Evolutionary conservation across 2,888 invertebrate species (phyloP), one percentile per base, ranked within the genome.

Genomic region (Trissolcus japonicus): DNA sequence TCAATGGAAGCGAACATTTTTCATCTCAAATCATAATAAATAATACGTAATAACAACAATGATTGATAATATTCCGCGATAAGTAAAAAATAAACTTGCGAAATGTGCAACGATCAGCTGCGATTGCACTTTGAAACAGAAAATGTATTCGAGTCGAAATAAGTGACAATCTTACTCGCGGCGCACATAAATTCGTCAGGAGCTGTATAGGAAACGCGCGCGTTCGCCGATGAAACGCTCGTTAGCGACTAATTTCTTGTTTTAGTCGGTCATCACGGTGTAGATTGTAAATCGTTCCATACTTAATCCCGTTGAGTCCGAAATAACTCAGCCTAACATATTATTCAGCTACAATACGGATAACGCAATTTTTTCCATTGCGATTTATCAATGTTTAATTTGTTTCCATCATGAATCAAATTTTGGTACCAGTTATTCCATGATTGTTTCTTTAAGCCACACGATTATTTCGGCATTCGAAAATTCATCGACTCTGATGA

Each of bases 221-320:
- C n/a, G 55, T 29, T 17, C 13, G n/a, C n/a, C 25, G 51, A 40
- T 61, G 61, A 50, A 29, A 50, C n/a, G 35, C 51, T 61, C 61
- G 17, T 61, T 61, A 61, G 29, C 51, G 35, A 51, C 48, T 40
- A 50, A 61, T 61, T 61, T 61, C 51, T 51, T 61, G 21, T 61
- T 61, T 40, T 14, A 51, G 51, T 51, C 14, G 50, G 35, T 43
- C 17, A 50, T 60, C 14, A 29, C 21, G 21, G 7, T 25, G 46
- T 59, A 35, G 50, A 60, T 61, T 51, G 29, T 61, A 61, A 61
- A 61, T 61, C 51, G 40, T 41, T 14, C 51, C 4, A 17, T 53
- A 35, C 35, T 35, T 35, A 51, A 61, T 61, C 61, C 61, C 41
- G 29, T 61, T 61, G 9, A 7, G 14, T 21, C 19, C n/a, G 51